Evolutionary conservation across 2,113 vertebrate species (phyloP).

Genomic region (Laterallus jamaicensis): DNA sequence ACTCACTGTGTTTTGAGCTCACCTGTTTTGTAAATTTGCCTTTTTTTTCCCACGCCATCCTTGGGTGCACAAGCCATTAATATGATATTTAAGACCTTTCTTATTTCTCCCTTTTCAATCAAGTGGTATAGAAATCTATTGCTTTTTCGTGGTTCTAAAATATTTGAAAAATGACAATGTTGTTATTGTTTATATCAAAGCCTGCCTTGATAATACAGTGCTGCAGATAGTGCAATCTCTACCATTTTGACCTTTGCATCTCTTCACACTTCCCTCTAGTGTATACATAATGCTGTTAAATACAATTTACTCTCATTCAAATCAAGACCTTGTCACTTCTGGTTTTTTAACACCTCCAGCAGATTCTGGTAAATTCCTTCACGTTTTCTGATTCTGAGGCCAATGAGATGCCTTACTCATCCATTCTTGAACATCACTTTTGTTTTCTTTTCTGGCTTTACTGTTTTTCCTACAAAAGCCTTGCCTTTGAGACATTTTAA

Average conservation of each 20-base stretch:
- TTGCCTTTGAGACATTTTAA: not conserved
- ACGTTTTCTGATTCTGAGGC: not conserved
- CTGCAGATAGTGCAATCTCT: not conserved
- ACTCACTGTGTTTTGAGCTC: not conserved
- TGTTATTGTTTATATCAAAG: not conserved
- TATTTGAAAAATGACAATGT: not conserved
- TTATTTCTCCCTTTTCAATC: not conserved
- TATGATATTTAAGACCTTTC: not conserved
- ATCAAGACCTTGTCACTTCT: not conserved
- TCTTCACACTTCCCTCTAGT: not conserved
- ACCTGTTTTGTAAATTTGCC: not conserved
- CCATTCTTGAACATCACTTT: not conserved
- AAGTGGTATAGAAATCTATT: not conserved
- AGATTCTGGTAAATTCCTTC: not conserved
- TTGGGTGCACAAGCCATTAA: not conserved
- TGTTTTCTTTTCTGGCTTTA: not conserved
- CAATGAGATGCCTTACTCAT: not conserved
- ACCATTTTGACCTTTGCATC: not conserved
- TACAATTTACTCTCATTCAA: not conserved
- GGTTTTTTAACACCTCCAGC: not conserved
- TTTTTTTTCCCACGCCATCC: not conserved
- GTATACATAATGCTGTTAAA: not conserved
- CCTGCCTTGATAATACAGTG: not conserved
- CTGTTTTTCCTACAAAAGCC: not conserved
- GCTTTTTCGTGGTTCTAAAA: not conserved